A percentile compares a stretch with the other conserved stretches of the same genome.
These are phyloP conservation scores for Apeira syringaria DNA, from an alignment of 2,888 invertebrate genomes.

Conservation along the genomic window DNA sequence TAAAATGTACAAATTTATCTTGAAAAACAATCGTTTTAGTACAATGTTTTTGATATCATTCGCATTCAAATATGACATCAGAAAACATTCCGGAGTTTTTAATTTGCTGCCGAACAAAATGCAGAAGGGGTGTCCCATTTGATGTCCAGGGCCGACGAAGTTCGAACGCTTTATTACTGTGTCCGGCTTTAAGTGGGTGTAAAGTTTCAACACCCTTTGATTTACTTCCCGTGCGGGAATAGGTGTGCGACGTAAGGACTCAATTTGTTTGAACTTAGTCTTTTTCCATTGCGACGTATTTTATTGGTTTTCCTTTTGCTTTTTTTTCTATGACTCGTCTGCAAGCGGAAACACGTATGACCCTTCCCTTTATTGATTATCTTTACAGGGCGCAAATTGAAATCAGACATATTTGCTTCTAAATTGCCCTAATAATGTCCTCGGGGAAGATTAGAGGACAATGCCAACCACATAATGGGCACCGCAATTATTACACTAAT, in stretches of 20 bases:
- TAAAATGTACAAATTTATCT: no score
- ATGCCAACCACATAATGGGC: conserved; percentile 72
- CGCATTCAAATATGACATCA: conserved; percentile 2
- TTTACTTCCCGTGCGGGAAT: conserved; percentile 72
- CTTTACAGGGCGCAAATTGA: conserved; percentile 22
- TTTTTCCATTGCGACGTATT: conserved; percentile 51
- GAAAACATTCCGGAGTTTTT: conserved; percentile 52
- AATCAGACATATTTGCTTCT: conserved; percentile 37
- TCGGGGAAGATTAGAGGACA: conserved; percentile 51
- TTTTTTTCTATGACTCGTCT: conserved; percentile 32
- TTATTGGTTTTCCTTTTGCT: conserved; percentile 50
- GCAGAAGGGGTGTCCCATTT: conserved; percentile 76
- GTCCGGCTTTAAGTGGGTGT: conserved; percentile 84
- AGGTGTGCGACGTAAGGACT: conserved; percentile 63
- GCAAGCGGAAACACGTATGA: conserved; percentile 13
- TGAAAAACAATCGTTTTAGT: no score
- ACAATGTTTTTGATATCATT: conserved; percentile 3
- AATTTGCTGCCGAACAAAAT: conserved; percentile 72
- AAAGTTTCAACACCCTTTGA: conserved; percentile 84
- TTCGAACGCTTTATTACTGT: conserved; percentile 83
- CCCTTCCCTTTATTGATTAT: conserved; percentile 25
- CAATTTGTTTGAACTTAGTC: conserved; percentile 67
- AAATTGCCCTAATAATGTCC: conserved; percentile 41
- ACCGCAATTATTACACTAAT: conserved; percentile 79
- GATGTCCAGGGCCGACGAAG: conserved; percentile 79